phyloP scores from a whole-genome alignment of 2,888 invertebrate species.

The Spatulosminthurus flaviceps region DNA sequence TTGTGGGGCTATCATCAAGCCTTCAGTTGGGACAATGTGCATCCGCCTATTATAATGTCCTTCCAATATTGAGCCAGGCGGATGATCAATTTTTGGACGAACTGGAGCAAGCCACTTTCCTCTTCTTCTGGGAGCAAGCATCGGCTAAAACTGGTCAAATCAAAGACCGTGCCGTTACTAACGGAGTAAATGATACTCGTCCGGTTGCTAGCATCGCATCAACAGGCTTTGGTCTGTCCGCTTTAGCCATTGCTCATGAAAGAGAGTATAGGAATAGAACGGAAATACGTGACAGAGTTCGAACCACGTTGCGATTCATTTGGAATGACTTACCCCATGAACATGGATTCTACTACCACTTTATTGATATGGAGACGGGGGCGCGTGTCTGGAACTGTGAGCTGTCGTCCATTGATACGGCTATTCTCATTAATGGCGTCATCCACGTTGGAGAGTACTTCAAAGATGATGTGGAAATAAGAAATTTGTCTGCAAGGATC shows the following conservation, averaged over 20 bases:
- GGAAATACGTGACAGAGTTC: slow-evolving; percentile 53
- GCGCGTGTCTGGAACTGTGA: slow-evolving; percentile 60
- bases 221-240: slow-evolving; percentile 59
- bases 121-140: slow-evolving; percentile 62
- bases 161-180: slow-evolving; percentile 57
- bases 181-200: slow-evolving; percentile 54
- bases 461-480: slow-evolving; percentile 51
- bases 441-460: slow-evolving; percentile 60
- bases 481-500: slow-evolving; percentile 51
- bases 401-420: slow-evolving; percentile 60
- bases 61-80: slow-evolving; percentile 51
- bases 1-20: too few relatives aligned
- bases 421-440: slow-evolving; percentile 58
- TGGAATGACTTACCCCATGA: slow-evolving; percentile 52
- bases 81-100: slow-evolving; percentile 59
- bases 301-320: slow-evolving; percentile 53
- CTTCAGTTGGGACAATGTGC: not conserved
- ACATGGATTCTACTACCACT: slow-evolving; percentile 62
- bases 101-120: slow-evolving; percentile 53
- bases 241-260: slow-evolving; percentile 56
- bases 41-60: slow-evolving; percentile 52
- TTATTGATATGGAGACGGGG: slow-evolving; percentile 58
- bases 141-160: slow-evolving; percentile 57
- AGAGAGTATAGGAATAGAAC: slow-evolving; percentile 50
- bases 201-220: slow-evolving; percentile 58